Evolutionary conservation across 2,888 invertebrate genomes (phyloP), one percentile per base, ranked within the genome.

Genomic region (Noctua comes): DNA sequence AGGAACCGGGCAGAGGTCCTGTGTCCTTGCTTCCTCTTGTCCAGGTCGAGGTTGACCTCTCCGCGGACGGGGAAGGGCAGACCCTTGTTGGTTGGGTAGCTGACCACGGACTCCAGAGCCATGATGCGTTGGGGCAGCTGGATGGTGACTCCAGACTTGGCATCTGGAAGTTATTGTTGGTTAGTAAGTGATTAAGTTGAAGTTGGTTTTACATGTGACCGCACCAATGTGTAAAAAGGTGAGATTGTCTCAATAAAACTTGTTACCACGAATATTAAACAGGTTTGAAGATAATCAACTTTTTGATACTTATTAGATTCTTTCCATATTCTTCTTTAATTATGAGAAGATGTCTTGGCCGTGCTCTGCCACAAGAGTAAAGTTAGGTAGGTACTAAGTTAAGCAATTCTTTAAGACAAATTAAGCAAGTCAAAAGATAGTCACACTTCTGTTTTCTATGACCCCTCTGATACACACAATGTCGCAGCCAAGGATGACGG

Each of bases 11-110:
- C 90, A 1, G 97, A 96, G 0, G 98, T 97, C 91, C 98, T 98
- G 86, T 98, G 97, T n/a, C 97, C 97, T 0, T 98, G 98, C 85
- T 97, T 97, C 89, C 97, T 97, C 92, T 98, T 98, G 95, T 98
- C 98, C 73, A 98, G 93, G 92, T 98, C 98, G 64, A 98, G 95
- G 16, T 96, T 95, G 10, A 97, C 89, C 73, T 98, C 98, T 18
- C 97, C 97, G 75, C 97, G 97, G 86, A 97, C 96, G 48, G 97
- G 97, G 86, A 98, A 98, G 0, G 97, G 97, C 43, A 97, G 73
- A 0, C 91, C 90, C 76, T 95, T 94, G 89, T 93, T 91, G 0
- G 93, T 92, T 0, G 97, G 97, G 86, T 96, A 94, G 13, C 94
- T 91, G n/a, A 97, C 95, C 0, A 93, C 91, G 0, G 97, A 95